Base-by-base conservation (phyloP, 1,140 invertebrate species). In the Sinonovacula constricta region DNA sequence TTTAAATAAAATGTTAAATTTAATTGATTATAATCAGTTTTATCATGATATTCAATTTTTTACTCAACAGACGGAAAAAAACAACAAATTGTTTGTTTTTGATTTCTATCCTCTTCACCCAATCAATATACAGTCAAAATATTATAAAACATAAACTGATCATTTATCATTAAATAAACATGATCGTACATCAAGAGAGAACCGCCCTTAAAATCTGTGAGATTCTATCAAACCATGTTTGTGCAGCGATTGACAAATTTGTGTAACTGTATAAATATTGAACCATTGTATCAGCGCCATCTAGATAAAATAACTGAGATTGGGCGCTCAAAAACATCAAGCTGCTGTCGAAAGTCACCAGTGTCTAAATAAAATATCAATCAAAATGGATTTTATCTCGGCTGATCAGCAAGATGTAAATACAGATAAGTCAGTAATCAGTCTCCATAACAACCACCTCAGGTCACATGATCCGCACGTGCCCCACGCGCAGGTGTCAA, bases 331-430 rank as follows among this genome's bases (percentile, higher is more conserved):
- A 18, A 18, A 45, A 7, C 7, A 7, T 18, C 39, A 7, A 18
- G 7, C 39, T 18, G 7, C 39, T 45, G 39, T 45, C 39, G 18
- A 76, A 76, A 76, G 72, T 76, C 72, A 76, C 62, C 49, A 76
- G 72, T 76, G 72, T 76, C 72, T 76, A 76, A 75, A 76, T 76
- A 76, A 67, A 76, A 76, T 67, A 76, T 76, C 72, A 76, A 76
- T 76, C 72, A 76, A 67, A 67, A 3, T 45, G 39, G 7, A 10
- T 45, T 18, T 45, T 45, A 45, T 45, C 39, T 18, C 39, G 7
- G 39, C 39, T 45, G 39, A 45, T 45, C 7, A 45, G 39, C 39
- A 45, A 45, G 7, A 18, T n/a, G n/a, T n/a, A n/a, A n/a, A n/a
- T n/a, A n/a, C n/a, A n/a, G n/a, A n/a, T n/a, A n/a, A n/a, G n/a